Evolutionary conservation across 2,888 invertebrate species (phyloP), one percentile per base, ranked within the genome.

Genomic region (Drosophila flavopinicola): DNA sequence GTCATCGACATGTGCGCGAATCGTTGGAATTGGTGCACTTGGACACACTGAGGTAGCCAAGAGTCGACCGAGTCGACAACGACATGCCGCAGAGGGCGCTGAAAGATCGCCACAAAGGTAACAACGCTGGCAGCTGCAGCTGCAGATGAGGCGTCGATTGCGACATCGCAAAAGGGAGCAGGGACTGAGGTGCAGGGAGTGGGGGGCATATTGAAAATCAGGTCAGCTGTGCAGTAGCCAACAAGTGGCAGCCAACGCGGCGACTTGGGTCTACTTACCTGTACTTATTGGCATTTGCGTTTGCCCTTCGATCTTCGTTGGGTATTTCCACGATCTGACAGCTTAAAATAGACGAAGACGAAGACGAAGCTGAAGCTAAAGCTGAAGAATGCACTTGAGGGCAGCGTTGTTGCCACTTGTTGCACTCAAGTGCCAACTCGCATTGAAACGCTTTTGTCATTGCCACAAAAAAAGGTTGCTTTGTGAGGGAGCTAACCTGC

Each of bases 21-120:
- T 75, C 73, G 73, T 78, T 87, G 66, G 63, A 85, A 87, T 87
- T 85, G 83, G 84, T 87, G 73, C 83, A 86, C 83, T 83, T 83
- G 84, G 72, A 52, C 75, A 51, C 72, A 66, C 68, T 61, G 78
- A 75, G 78, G 87, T 64, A 80, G 80, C 79, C 60, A 57, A 59
- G 74, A 53, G 58, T 37, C 17, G 20, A 20, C 20, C 20, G 20
- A 20, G 4, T 20, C 51, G 42, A 60, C 37, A 51, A 20, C 15
- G 44, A 33, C 42, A 56, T 56, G 53, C 45, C 44, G 23, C 41
- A 44, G 29, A 23, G 58, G 57, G 59, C 68, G 48, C 54, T 48
- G 51, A 57, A 61, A 48, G 69, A 61, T 64, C 39, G 17, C 4
- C 39, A n/a, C 32, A 44, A 17, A 53, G 38, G 35, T 48, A 61